Evolutionary conservation across 2,888 invertebrate species (phyloP).

Genomic region (Chaitophorus viminalis): DNA sequence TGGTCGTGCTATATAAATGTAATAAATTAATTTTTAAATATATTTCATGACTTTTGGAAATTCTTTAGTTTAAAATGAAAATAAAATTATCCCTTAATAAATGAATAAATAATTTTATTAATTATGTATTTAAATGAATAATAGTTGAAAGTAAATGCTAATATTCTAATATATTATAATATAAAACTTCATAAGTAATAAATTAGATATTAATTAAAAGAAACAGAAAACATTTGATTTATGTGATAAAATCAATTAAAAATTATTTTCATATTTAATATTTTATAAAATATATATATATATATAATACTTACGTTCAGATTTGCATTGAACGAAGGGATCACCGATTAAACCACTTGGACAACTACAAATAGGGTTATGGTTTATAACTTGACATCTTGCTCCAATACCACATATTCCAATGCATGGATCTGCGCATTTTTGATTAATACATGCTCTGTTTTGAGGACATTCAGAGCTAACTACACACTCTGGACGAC

Average conservation of each 20-base stretch:
- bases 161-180: no score
- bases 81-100: no score
- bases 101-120: no score
- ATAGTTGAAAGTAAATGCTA: no score
- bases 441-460: slow-evolving; percentile 79
- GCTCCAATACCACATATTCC: slow-evolving; percentile 80
- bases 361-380: slow-evolving; percentile 81
- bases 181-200: no score
- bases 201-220: no score
- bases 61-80: neutral
- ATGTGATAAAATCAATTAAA: no score
- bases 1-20: slow-evolving; percentile 57
- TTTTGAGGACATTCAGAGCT: slow-evolving; percentile 79
- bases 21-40: neutral
- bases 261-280: no score
- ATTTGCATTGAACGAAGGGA: slow-evolving; percentile 69
- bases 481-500: slow-evolving; percentile 80
- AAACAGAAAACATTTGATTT: no score
- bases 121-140: no score
- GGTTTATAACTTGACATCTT: slow-evolving; percentile 78
- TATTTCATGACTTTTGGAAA: neutral
- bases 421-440: slow-evolving; percentile 78
- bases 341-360: slow-evolving; percentile 77
- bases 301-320: slow-evolving; percentile 65
- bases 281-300: neutral